Base-by-base conservation (phyloP, 2,797 vertebrate genomes). In the Bucorvus abyssinicus region DNA sequence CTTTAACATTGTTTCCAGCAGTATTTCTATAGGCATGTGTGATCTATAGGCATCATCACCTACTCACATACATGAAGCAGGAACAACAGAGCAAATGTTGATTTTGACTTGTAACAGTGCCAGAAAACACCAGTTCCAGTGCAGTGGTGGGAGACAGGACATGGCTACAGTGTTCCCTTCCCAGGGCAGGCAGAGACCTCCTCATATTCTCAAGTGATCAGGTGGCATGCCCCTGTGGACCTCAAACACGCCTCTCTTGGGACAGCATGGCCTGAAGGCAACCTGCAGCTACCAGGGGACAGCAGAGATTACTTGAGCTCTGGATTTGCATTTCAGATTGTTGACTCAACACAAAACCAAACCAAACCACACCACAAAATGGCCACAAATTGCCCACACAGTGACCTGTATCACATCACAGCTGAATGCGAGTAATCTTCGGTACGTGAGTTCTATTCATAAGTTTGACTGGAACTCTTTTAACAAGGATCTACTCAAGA, bases 401-500 rank as follows among this genome's bases (percentile, higher is more conserved):
- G 56, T 50, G 80, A 92, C 80, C 74, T 50, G 5, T 47, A 60
- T 26, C 50, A 0, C 3, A 0, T 87, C 75, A 74, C 0, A 67
- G 50, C 30, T 55, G 63, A 92, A 81, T 0, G 3, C 1, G 5
- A 87, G 57, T 65, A 34, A 64, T 36, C 61, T 74, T 76, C 1
- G 0, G 87, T 29, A 61, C 23, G 21, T 27, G 52, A 73, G 29
- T 47, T 49, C n/a, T 68, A 55, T 42, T 77, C 47, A 3, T 70
- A 93, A 64, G 34, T 56, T 70, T 44, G 84, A 68, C 64, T 57
- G 56, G 77, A 85, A 88, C 68, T 56, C 45, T 91, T 88, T 91
- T 90, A 85, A 86, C 64, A 89, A 84, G 64, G 42, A 91, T 79
- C 83, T 82, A 73, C 32, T 75, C 56, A 63, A 82, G 77, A 95